phyloP scores from a whole-genome alignment of 2,113 vertebrate genomes.

The human (Homo sapiens) region DNA sequence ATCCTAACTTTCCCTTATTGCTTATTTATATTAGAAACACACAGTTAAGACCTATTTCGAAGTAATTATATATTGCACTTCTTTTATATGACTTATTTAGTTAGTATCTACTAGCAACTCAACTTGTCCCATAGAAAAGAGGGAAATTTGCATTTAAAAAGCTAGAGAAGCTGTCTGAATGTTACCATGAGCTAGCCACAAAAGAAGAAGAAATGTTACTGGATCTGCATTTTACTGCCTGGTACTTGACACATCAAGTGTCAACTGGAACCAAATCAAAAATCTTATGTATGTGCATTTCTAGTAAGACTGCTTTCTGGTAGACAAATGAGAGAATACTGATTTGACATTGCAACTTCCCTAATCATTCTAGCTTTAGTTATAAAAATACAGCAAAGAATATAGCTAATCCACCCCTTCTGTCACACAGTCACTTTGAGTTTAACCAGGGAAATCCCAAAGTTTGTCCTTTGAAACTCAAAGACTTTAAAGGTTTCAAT shows the following conservation, averaged over 20 bases:
- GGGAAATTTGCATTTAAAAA: background rate
- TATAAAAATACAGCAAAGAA: background rate
- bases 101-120: background rate
- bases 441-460: constrained; percentile 9
- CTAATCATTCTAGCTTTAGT: background rate
- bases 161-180: background rate
- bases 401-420: background rate
- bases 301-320: background rate
- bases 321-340: background rate
- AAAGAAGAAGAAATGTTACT: background rate
- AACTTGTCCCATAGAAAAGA: background rate
- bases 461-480: background rate
- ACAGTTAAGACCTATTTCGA: background rate
- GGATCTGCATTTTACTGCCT: background rate
- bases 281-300: background rate
- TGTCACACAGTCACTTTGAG: background rate
- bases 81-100: background rate
- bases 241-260: background rate
- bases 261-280: background rate
- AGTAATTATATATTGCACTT: background rate
- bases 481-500: background rate
- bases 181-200: background rate
- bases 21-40: background rate
- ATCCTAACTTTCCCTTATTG: background rate
- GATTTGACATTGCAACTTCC: constrained; percentile 2